Conservation (phyloP, 2,888 invertebrate species). For the Thalpophila matura region DNA sequence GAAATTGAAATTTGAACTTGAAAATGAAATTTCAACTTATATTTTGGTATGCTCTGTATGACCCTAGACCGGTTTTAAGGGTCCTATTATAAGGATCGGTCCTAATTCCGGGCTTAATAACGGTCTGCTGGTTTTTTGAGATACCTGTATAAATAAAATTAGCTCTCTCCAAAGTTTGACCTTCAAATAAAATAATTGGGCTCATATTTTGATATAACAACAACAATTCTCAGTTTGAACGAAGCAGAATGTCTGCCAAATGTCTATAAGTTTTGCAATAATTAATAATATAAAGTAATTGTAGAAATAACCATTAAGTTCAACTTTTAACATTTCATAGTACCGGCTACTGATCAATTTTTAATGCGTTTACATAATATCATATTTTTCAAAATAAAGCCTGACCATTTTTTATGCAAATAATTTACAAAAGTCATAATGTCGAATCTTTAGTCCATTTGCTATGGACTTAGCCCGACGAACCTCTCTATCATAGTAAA, state of each 20-base stretch:
- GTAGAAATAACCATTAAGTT: too few relatives aligned
- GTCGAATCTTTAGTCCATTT: too few relatives aligned
- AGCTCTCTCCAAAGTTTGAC: conserved; percentile 15
- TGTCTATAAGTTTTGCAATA: background rate
- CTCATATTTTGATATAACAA: background rate
- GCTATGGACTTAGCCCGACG: too few relatives aligned
- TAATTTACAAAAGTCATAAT: too few relatives aligned
- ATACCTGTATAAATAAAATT: conserved; percentile 52
- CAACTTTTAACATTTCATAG: too few relatives aligned
- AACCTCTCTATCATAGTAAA: too few relatives aligned
- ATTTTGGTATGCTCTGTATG: conserved; percentile 18
- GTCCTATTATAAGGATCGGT: conserved; percentile 8
- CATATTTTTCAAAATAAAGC: too few relatives aligned
- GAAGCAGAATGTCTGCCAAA: conserved; percentile 1
- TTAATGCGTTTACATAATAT: too few relatives aligned
- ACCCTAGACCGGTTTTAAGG: conserved; percentile 5
- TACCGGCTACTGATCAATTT: too few relatives aligned
- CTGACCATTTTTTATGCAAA: too few relatives aligned
- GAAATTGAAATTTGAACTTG: conserved; percentile 53
- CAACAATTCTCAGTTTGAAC: background rate
- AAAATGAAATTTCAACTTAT: conserved; percentile 48
- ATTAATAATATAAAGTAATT: too few relatives aligned
- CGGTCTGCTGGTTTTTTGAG: conserved; percentile 55
- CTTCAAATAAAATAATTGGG: background rate
- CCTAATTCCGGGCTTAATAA: conserved; percentile 45